Base-by-base conservation (phyloP, 2,888 invertebrate species). In the Pecten maximus region DNA sequence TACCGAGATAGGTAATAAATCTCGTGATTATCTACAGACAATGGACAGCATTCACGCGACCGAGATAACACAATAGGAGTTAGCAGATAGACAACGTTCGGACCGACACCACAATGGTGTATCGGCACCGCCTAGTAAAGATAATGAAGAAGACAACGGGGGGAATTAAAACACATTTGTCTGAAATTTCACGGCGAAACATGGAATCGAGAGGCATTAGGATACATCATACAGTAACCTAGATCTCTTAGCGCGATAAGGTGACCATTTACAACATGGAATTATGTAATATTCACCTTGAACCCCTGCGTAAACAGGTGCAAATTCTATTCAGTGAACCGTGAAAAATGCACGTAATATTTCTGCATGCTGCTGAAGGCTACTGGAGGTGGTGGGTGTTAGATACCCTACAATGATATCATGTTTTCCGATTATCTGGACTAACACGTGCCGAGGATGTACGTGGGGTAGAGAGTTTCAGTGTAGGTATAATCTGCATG, bases 261-360 rank as follows among this genome's bases (percentile, higher is more conserved):
- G 6, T 8, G 74, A 74, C 28, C 74, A 74, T 28, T 74, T 35
- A 35, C 74, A 35, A 28, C 74, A 8, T 10, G 16, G 74, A 74
- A 74, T 74, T 74, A 74, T 74, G 74, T 74, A 74, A 74, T 74
- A 23, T 74, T 74, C 74, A 74, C 74, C 74, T 74, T 35, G 23
- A 74, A 74, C 74, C 74, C 74, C 74, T 12, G 19, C 74, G 74
- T 74, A 74, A 74, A 74, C 74, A 74, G 74, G 74, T 74, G 74
- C 74, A 74, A 74, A 74, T 74, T 74, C 35, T 74, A 35, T 28
- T 74, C 74, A 74, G 28, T 74, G 74, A 74, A 74, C 74, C 74
- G 74, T 74, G 74, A 74, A 74, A 35, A 74, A 28, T 74, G 74
- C 35, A 74, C 74, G 74, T 74, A 28, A 74, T 74, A 28, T 23